A percentile compares a stretch with the other conserved stretches of the same genome.
phyloP scores from a whole-genome alignment of 2,797 vertebrate genomes.

The Vespertilio murinus region DNA sequence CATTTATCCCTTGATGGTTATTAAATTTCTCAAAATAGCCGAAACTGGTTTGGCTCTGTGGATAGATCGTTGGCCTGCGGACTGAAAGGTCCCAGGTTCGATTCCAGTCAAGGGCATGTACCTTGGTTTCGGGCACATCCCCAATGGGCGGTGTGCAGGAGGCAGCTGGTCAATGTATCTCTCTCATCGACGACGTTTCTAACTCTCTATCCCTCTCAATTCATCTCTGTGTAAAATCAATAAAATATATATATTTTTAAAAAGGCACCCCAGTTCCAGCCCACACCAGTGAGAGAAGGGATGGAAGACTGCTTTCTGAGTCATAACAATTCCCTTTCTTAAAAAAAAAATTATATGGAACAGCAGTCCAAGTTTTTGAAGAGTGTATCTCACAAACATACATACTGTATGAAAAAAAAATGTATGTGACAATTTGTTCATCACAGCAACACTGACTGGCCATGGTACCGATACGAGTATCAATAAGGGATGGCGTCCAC shows the following conservation, averaged over 20 bases:
- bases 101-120: too few relatives aligned
- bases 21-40: conserved; percentile 22
- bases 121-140: too few relatives aligned
- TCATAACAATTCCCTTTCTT: neutral
- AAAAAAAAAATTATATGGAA: neutral
- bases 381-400: conserved; percentile 11
- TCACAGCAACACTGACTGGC: neutral
- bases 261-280: neutral
- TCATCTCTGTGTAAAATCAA: too few relatives aligned
- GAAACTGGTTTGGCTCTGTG: too few relatives aligned
- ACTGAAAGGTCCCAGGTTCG: too few relatives aligned
- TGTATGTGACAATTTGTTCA: neutral
- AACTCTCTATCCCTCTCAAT: too few relatives aligned
- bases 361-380: neutral
- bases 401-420: neutral
- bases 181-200: too few relatives aligned
- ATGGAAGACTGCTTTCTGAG: neutral
- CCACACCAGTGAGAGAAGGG: neutral
- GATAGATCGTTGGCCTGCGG: too few relatives aligned
- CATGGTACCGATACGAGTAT: neutral
- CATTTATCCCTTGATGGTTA: neutral
- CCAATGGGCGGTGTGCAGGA: too few relatives aligned
- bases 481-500: neutral
- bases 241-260: too few relatives aligned
- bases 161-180: too few relatives aligned